A percentile compares a stretch with the other conserved stretches of the same genome.
Conservation (phyloP, 2,888 invertebrate genomes). For the Leptinotarsa tumamoca region DNA sequence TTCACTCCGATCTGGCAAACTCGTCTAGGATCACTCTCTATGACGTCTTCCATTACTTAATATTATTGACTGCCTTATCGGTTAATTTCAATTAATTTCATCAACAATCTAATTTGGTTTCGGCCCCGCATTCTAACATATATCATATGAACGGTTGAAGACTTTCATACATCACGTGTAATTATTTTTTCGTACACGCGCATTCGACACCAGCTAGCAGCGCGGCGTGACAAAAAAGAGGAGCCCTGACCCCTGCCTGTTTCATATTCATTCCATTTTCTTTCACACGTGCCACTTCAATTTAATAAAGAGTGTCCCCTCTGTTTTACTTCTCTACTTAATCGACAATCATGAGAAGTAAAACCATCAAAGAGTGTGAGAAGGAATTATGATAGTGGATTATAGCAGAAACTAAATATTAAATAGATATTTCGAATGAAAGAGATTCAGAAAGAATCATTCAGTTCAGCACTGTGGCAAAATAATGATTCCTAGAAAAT, state of each 20-base stretch:
- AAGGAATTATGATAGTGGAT: neutral
- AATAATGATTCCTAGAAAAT: too few relatives aligned
- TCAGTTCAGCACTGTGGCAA: too few relatives aligned
- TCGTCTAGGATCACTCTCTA: too few relatives aligned
- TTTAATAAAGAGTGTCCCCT: slow-evolving; percentile 34
- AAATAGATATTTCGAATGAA: too few relatives aligned
- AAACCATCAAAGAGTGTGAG: neutral
- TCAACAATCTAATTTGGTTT: neutral
- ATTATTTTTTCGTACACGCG: neutral
- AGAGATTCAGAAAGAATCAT: too few relatives aligned
- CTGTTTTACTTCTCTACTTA: slow-evolving; percentile 8
- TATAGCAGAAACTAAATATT: too few relatives aligned
- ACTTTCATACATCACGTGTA: neutral
- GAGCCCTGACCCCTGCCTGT: slow-evolving; percentile 19
- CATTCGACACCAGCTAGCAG: neutral
- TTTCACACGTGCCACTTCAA: slow-evolving; percentile 47
- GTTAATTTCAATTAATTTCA: too few relatives aligned
- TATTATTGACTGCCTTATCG: too few relatives aligned
- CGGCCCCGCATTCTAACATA: neutral
- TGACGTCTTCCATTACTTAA: too few relatives aligned
- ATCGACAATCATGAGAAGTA: neutral
- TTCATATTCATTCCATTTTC: slow-evolving; percentile 1
- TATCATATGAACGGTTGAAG: neutral
- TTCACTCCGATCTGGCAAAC: too few relatives aligned
- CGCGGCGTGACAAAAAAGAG: neutral